These are phyloP conservation scores for Bolborhynchus lineola DNA, from an alignment of 2,113 vertebrate genomes.

Conservation along the genomic window DNA sequence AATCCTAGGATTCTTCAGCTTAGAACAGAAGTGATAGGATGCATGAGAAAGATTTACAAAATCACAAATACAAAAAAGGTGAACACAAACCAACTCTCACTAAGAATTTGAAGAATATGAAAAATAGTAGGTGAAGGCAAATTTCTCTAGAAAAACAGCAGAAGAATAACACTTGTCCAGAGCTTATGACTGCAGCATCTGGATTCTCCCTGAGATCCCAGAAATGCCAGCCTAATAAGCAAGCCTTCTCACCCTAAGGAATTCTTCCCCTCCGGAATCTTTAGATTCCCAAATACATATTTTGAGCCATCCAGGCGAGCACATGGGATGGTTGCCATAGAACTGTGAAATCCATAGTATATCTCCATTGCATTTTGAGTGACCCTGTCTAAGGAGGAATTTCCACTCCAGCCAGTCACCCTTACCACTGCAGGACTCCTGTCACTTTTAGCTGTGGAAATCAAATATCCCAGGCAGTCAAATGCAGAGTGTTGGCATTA, in stretches of 20 bases:
- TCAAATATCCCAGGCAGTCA: background rate
- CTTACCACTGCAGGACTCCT: background rate
- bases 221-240: background rate
- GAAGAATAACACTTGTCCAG: background rate
- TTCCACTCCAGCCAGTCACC: background rate
- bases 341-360: background rate
- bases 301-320: background rate
- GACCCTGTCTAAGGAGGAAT: background rate
- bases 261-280: background rate
- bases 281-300: background rate
- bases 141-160: background rate
- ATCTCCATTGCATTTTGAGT: background rate
- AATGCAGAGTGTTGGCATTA: background rate
- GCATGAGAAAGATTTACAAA: background rate
- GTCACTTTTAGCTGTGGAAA: background rate
- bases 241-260: background rate
- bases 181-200: fast-evolving
- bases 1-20: background rate
- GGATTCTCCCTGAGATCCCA: background rate
- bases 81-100: background rate
- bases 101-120: background rate
- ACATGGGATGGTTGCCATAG: background rate
- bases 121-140: background rate
- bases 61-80: background rate
- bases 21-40: background rate